phyloP scores from a whole-genome alignment of 2,888 invertebrate genomes.

The Acronicta psi region DNA sequence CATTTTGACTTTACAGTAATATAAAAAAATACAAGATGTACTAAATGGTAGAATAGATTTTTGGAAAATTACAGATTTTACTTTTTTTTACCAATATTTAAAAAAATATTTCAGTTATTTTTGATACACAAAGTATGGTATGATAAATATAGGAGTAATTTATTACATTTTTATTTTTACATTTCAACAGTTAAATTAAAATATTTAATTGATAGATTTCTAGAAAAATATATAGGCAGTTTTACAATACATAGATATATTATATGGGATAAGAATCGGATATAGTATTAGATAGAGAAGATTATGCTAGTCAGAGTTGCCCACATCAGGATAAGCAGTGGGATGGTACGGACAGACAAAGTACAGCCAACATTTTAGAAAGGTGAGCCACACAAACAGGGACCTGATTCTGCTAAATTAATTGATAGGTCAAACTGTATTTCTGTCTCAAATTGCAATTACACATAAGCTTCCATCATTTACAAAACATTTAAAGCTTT shows the following conservation, averaged over 20 bases:
- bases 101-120: too few relatives aligned
- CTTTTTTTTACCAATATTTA: not conserved
- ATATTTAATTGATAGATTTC: not conserved
- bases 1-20: slow-evolving; percentile 9
- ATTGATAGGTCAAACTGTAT: slow-evolving; percentile 31
- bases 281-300: slow-evolving; percentile 10
- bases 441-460: slow-evolving; percentile 2
- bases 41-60: not conserved
- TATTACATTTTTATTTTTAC: not conserved
- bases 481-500: slow-evolving; percentile 10
- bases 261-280: slow-evolving; percentile 5
- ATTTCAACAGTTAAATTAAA: not conserved
- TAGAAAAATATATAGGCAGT: not conserved
- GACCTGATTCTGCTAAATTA: slow-evolving; percentile 56
- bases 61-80: not conserved
- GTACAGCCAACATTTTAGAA: slow-evolving; percentile 67
- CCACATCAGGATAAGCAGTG: slow-evolving; percentile 43
- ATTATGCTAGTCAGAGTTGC: slow-evolving; percentile 25
- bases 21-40: slow-evolving; percentile 1
- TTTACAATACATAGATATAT: slow-evolving; percentile 9
- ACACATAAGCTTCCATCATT: not conserved
- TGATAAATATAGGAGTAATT: too few relatives aligned
- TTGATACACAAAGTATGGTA: too few relatives aligned
- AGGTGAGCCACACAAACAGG: slow-evolving; percentile 76
- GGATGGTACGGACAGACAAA: slow-evolving; percentile 47